These are phyloP conservation scores for Scaptomyza reducta DNA, from an alignment of 2,888 invertebrate species.

Conservation along the genomic window DNA sequence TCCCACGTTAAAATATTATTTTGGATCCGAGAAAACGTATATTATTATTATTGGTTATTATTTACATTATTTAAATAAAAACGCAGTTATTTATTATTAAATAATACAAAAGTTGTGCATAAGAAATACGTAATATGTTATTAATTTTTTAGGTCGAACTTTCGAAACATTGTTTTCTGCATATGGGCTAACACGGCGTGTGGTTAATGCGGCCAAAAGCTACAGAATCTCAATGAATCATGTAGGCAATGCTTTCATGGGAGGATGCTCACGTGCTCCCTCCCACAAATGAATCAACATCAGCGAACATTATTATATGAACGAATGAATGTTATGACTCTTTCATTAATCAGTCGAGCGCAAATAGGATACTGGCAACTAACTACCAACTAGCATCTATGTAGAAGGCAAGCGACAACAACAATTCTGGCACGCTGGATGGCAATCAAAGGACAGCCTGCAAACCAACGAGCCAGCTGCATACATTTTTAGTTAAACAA, in stretches of 20 bases:
- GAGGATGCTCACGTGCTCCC: constrained; percentile 35
- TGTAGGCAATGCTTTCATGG: constrained; percentile 7
- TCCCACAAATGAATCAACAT: constrained; percentile 60
- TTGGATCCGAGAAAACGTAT: too few species aligned
- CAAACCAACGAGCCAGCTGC: constrained; percentile 33
- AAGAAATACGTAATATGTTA: too few species aligned
- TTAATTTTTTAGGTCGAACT: too few species aligned
- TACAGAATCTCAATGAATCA: constrained; percentile 54
- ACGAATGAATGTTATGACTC: constrained; percentile 68
- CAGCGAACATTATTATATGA: constrained; percentile 39
- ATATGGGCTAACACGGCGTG: constrained; percentile 20
- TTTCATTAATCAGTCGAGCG: constrained; percentile 62
- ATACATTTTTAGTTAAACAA: too few species aligned
- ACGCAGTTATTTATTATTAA: too few species aligned
- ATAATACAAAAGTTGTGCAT: too few species aligned
- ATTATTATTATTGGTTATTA: too few species aligned
- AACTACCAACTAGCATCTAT: not conserved
- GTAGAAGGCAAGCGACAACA: not conserved
- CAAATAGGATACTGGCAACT: constrained; percentile 65
- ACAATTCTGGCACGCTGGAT: not conserved
- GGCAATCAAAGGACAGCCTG: constrained; percentile 19
- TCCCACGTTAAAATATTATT: too few species aligned
- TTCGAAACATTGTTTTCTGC: not conserved
- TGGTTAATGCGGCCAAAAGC: constrained; percentile 55
- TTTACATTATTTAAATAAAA: too few species aligned